Evolutionary conservation across 2,113 vertebrate species (phyloP).

Genomic region (human): DNA sequence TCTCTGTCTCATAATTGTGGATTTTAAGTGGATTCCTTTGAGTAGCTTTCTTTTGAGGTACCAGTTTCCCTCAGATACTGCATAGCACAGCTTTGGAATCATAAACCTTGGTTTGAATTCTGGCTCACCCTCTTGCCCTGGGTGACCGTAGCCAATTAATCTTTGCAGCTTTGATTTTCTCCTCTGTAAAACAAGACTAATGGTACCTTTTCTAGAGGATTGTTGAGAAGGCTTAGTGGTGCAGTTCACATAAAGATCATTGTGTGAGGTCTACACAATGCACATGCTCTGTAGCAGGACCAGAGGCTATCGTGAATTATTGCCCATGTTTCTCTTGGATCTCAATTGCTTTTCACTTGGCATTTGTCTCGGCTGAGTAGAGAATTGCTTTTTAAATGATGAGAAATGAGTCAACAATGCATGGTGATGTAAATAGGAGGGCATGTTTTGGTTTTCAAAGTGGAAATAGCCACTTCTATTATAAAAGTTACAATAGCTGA

Average conservation of each 20-base stretch:
- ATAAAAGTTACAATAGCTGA: slow-evolving; percentile 5
- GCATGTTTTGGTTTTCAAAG: slow-evolving; percentile 25
- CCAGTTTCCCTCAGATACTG: background rate
- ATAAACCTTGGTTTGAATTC: background rate
- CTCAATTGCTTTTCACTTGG: background rate
- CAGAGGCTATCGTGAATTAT: background rate
- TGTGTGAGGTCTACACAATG: accelerated
- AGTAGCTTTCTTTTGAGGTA: background rate
- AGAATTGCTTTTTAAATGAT: background rate
- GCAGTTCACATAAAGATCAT: accelerated
- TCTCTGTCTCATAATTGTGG: background rate
- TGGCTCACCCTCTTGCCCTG: background rate
- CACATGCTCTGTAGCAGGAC: accelerated
- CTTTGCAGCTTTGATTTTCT: background rate
- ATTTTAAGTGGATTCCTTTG: background rate
- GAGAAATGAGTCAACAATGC: slow-evolving; percentile 33
- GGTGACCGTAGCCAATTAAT: background rate
- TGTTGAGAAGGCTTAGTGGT: background rate
- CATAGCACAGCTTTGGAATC: background rate
- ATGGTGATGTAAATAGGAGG: background rate
- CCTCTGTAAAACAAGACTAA: background rate
- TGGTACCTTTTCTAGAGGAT: background rate
- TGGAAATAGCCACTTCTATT: background rate
- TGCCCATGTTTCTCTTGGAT: background rate
- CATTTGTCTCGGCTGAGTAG: background rate